Conservation (phyloP, 30 jellyfish, hydroid and myxozoan genomes). For the Turritopsis rubra region DNA sequence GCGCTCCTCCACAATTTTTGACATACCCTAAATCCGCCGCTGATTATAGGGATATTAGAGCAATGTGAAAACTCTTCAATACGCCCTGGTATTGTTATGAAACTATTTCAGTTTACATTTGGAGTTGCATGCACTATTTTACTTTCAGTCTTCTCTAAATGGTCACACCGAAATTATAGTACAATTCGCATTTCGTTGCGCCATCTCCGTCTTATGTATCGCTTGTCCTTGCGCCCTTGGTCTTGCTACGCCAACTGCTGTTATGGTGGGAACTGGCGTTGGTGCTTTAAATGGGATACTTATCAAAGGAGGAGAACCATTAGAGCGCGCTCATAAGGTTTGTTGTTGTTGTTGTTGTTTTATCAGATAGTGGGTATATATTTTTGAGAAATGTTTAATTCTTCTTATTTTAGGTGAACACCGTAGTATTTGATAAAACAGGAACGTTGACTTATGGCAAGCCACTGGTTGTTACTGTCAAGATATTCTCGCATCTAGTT, state of each 20-base stretch:
- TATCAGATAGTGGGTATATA: background rate
- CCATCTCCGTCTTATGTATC: slow-evolving; percentile 90
- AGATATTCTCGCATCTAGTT: slow-evolving; percentile 31
- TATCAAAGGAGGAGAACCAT: slow-evolving; percentile 95
- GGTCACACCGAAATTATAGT: slow-evolving; percentile 58
- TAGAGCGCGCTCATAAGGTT: slow-evolving; percentile 90
- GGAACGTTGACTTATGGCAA: slow-evolving; percentile 97
- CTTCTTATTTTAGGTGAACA: slow-evolving; percentile 45
- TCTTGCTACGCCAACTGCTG: slow-evolving; percentile 99
- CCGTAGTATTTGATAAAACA: slow-evolving; percentile 93
- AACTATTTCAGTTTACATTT: too few relatives aligned
- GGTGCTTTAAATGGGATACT: slow-evolving; percentile 99
- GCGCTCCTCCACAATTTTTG: too few relatives aligned
- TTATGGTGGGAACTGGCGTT: slow-evolving; percentile 98
- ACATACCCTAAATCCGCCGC: too few relatives aligned
- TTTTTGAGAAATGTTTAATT: background rate
- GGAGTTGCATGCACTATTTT: background rate
- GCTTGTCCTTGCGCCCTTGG: slow-evolving; percentile 99
- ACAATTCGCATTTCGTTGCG: slow-evolving; percentile 96
- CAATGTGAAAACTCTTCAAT: background rate
- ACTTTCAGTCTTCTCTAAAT: slow-evolving; percentile 12
- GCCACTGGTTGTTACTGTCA: slow-evolving; percentile 58
- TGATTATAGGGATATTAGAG: too few relatives aligned
- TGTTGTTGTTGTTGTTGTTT: background rate
- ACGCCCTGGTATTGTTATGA: background rate